Conservation (phyloP, 2,797 vertebrate genomes). For the Spheniscus humboldti region DNA sequence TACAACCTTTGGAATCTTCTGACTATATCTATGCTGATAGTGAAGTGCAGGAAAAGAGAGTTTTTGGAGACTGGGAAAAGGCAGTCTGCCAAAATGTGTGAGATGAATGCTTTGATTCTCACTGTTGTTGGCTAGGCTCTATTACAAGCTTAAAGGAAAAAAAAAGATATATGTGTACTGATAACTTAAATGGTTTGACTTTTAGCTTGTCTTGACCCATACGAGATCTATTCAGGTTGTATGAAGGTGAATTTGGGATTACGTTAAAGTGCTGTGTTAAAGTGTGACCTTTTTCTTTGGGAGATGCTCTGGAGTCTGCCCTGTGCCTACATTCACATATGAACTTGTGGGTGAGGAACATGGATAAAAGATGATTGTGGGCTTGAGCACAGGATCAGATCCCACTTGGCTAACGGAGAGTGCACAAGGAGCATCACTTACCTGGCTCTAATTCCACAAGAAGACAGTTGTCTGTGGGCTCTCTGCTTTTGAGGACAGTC, state of each 20-base stretch:
- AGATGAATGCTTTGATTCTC: background rate
- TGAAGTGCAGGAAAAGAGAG: background rate
- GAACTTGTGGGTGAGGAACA: background rate
- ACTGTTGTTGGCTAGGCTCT: background rate
- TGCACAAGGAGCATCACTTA: background rate
- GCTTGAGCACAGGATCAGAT: background rate
- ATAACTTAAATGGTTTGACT: background rate
- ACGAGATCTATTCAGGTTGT: background rate
- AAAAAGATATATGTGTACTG: background rate
- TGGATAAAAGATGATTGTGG: rapidly evolving
- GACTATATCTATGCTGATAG: background rate
- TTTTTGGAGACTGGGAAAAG: background rate
- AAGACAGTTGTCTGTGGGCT: background rate
- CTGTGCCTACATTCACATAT: rapidly evolving
- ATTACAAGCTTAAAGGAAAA: background rate
- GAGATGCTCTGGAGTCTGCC: background rate
- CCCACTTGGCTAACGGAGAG: background rate
- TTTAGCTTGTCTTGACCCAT: background rate
- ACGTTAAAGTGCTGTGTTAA: background rate
- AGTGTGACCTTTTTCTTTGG: background rate
- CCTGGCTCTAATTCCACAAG: background rate
- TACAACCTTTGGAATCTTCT: background rate
- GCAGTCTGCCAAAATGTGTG: background rate
- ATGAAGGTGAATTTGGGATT: background rate
- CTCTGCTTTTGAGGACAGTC: background rate